Conservation (phyloP, 2,113 vertebrate species). For the Bambusicola thoracicus region DNA sequence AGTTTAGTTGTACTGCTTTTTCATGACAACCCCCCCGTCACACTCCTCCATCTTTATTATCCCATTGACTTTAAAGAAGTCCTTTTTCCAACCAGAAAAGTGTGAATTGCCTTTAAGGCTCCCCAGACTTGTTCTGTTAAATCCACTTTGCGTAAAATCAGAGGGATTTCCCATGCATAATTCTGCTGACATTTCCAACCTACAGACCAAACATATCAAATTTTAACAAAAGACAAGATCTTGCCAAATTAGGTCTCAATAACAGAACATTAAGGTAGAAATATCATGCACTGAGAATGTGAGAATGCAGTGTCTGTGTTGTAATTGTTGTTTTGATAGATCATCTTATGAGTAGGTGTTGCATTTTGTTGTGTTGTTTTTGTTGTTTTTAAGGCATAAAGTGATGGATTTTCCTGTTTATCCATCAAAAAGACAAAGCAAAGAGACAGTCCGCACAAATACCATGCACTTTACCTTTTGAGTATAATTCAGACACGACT, state of each 20-base stretch:
- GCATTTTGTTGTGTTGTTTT: no score
- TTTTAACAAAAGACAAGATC: background rate
- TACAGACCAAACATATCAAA: background rate
- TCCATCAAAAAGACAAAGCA: background rate
- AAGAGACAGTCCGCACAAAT: background rate
- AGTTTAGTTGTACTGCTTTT: background rate
- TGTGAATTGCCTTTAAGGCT: background rate
- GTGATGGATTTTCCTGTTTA: background rate
- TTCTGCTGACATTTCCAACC: background rate
- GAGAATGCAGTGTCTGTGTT: background rate
- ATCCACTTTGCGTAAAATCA: background rate
- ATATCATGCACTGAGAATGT: background rate
- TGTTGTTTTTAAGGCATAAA: background rate
- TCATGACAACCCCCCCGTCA: background rate
- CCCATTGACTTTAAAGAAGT: background rate
- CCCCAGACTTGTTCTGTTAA: background rate
- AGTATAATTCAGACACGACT: background rate
- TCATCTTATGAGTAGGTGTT: background rate
- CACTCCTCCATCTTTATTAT: background rate
- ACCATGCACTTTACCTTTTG: background rate
- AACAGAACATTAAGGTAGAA: background rate
- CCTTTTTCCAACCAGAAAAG: background rate
- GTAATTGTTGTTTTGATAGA: background rate
- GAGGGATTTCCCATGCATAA: background rate
- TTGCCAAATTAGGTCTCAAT: background rate